These are phyloP conservation scores for Portevinia maculata DNA, from an alignment of 2,888 invertebrate species.

Conservation along the genomic window DNA sequence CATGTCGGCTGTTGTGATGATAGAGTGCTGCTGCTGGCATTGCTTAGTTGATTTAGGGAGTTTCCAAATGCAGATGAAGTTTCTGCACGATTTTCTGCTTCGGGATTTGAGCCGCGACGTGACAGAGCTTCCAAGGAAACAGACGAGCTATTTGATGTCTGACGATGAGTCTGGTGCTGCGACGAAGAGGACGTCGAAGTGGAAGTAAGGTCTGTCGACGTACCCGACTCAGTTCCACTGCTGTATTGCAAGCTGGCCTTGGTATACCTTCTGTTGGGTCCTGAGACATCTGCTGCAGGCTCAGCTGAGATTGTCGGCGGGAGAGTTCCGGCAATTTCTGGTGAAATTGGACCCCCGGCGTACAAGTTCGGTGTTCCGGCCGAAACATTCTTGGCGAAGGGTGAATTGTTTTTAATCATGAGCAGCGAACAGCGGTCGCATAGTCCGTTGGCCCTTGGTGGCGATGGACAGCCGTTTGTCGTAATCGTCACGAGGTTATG, in stretches of 20 bases:
- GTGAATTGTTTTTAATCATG: conserved; percentile 78
- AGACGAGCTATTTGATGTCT: conserved; percentile 82
- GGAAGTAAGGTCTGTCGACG: conserved; percentile 81
- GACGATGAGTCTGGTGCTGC: conserved; percentile 78
- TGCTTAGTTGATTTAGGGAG: conserved; percentile 76
- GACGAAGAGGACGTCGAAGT: conserved; percentile 80
- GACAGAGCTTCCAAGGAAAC: conserved; percentile 81
- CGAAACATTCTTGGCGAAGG: conserved; percentile 79
- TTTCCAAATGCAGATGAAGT: conserved; percentile 77
- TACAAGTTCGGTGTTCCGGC: conserved; percentile 72
- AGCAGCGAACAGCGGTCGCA: conserved; percentile 92
- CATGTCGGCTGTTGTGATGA: conserved; percentile 83
- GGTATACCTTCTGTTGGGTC: conserved; percentile 79
- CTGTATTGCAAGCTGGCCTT: conserved; percentile 82
- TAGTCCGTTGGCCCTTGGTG: conserved; percentile 91
- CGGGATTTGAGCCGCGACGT: conserved; percentile 82
- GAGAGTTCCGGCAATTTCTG: conserved; percentile 76
- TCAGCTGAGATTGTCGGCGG: conserved; percentile 49
- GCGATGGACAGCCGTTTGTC: conserved; percentile 94
- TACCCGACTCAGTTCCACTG: conserved; percentile 82
- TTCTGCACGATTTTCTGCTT: conserved; percentile 77
- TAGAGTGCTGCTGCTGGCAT: conserved; percentile 67
- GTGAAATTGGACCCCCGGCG: conserved; percentile 78
- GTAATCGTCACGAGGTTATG: conserved; percentile 96
- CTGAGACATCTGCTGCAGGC: conserved; percentile 55